Evolutionary conservation across 2,888 invertebrate species (phyloP), one percentile per base, ranked within the genome.

Genomic region (Neoaliturus tenellus): DNA sequence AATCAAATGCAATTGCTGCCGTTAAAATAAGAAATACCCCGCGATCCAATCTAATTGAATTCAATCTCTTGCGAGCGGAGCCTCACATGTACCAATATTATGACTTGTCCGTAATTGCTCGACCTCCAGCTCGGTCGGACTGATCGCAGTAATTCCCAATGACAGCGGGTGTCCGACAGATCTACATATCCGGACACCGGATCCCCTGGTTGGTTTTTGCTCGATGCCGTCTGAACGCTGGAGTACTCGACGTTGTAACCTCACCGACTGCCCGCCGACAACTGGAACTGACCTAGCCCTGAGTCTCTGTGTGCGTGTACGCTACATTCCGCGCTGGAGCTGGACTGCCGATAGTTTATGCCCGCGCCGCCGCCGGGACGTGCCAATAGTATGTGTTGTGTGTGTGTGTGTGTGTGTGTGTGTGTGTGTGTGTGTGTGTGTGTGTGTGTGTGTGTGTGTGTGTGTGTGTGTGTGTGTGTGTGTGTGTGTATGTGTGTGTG

Each of bases 331-430:
- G 10, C 39, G 44, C 12, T 44, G 44, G 44, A n/a, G n/a, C 12
- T 35, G 35, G 44, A n/a, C n/a, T n/a, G 44, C 2, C 44, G 44
- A 44, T 44, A 44, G 44, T 44, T 44, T 44, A 44, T 44, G 2
- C 44, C 55, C 55, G 55, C n/a, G 67, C 31, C 33, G 17, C 12
- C 10, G n/a, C 55, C 12, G 17, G 6, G 12, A 5, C 55, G 6
- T 10, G 55, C 55, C 12, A 20, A 23, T n/a, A n/a, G n/a, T n/a
- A n/a, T n/a, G n/a, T n/a, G n/a, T n/a, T 39, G 67, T 20, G 39
- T 33, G 71, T 71, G 17, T 10, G 39, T 67, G 31, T 33, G 67
- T 39, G n/a, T 71, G 71, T n/a, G 39, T n/a, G 71, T 71, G 71
- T 39, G 39, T 2, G 67, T 31, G 31, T 67, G n/a, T 39, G 67